Conservation (phyloP, 2,797 vertebrate genomes). For the Eulemur albifrons region DNA sequence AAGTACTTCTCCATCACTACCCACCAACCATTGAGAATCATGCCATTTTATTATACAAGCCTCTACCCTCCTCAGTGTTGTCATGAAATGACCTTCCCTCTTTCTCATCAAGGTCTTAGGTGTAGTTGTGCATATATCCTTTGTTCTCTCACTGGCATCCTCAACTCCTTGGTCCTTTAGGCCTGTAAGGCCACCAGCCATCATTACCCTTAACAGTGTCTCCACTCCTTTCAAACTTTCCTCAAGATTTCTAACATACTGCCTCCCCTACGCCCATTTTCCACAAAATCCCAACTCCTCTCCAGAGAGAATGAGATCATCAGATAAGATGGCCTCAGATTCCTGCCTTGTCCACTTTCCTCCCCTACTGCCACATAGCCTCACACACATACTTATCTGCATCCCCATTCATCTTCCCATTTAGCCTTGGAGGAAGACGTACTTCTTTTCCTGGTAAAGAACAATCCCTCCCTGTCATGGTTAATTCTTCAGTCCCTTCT, state of each 20-base stretch:
- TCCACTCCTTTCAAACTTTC: neutral
- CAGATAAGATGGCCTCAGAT: neutral
- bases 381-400: neutral
- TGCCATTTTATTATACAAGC: neutral
- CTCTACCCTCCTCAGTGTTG: neutral
- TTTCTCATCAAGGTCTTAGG: neutral
- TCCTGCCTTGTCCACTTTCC: neutral
- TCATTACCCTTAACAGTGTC: neutral
- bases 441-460: neutral
- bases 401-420: neutral
- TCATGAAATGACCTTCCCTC: neutral
- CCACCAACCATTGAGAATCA: neutral
- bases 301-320: neutral
- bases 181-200: neutral
- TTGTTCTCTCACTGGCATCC: neutral
- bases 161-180: neutral
- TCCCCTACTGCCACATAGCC: neutral
- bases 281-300: conserved; percentile 6
- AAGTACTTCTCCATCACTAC: neutral
- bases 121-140: neutral
- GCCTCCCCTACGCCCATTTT: neutral
- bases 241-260: neutral
- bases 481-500: neutral
- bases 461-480: neutral
- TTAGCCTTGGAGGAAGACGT: conserved; percentile 1